phyloP scores from a whole-genome alignment of 1,140 invertebrate genomes.

The Nasonia longicornis region DNA sequence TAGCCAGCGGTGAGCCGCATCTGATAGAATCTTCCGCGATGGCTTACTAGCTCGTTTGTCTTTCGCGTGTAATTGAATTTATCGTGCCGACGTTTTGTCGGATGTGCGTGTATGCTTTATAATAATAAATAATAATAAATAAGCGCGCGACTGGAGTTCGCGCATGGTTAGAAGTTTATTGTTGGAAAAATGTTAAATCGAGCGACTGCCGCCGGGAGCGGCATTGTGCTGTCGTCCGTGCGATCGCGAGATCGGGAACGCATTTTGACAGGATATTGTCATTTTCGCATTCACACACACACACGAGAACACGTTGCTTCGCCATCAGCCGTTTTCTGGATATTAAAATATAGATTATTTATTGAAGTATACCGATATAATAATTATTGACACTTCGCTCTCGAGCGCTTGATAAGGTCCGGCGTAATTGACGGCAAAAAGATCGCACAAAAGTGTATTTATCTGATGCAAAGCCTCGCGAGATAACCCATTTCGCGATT shows the following conservation, averaged over 20 bases:
- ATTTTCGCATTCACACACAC: background rate
- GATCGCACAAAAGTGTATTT: slow-evolving; percentile 27
- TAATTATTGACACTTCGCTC: slow-evolving; percentile 39
- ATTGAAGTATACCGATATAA: slow-evolving; percentile 33
- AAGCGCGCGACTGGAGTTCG: background rate
- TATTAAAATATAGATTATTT: slow-evolving; percentile 38
- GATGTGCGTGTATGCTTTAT: background rate
- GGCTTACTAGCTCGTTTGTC: background rate
- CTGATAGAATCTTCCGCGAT: background rate
- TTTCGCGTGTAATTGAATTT: slow-evolving; percentile 17
- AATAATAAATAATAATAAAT: background rate
- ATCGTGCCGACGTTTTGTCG: slow-evolving; percentile 6
- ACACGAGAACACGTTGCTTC: background rate
- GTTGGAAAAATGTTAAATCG: background rate
- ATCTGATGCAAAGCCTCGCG: slow-evolving; percentile 28
- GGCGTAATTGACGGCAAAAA: slow-evolving; percentile 27
- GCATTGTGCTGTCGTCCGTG: too few relatives aligned
- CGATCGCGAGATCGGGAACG: background rate
- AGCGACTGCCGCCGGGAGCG: background rate
- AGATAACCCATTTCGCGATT: slow-evolving; percentile 35
- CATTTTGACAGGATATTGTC: slow-evolving; percentile 20
- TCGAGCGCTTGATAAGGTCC: slow-evolving; percentile 5
- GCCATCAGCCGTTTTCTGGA: background rate
- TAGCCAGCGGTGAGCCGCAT: background rate
- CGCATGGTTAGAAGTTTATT: slow-evolving; percentile 5